Base-by-base conservation (phyloP, 92 coral and sea anemone genomes). In the Epizoanthus stellaris region DNA sequence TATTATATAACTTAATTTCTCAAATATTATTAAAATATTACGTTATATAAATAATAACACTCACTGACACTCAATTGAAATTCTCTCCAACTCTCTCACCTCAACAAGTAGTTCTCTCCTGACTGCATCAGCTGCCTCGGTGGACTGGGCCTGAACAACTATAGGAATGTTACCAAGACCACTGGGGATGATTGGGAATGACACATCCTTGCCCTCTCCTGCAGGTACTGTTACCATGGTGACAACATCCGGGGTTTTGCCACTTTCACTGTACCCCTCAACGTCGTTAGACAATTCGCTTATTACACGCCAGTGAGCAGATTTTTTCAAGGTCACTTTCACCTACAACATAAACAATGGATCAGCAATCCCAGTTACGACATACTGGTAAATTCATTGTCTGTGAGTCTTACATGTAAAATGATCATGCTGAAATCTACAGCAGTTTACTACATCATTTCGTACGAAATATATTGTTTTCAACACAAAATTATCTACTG, bases 61-160 rank as follows among this genome's bases (percentile, higher is more conserved):
- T 47, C 25, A 14, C 14, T 39, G 2, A 15, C 3, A 67, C 65
- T 17, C 20, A 47, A 8, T 16, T 23, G 9, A 66, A 58, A 43
- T 40, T n/a, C 23, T 38, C 17, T 10, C 64, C 53, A 72, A 38
- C 15, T 23, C 42, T 21, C 96, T 75, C 63, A 95, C 99, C 99
- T 96, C 96, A 10, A 96, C 99, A 40, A 96, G 83, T 38, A 96
- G 89, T 13, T 67, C 88, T 36, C 98, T 72, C 63, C 85, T 79
- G 14, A 96, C 98, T n/a, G 98, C 97, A 65, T 96, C 99, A 25
- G 99, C 93, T 0, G 90, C 92, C 17, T 62, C 61, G 12, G 75
- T 38, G 42, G 99, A 92, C 85, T 96, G 98, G 62, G 99, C 99
- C 85, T 87, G 93, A 70, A 95, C 93, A 23, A 82, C 86, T 66